A percentile compares a stretch with the other conserved stretches of the same genome.
Evolutionary conservation across 1,140 invertebrate genomes (phyloP).

Genomic region (Conus betulinus): DNA sequence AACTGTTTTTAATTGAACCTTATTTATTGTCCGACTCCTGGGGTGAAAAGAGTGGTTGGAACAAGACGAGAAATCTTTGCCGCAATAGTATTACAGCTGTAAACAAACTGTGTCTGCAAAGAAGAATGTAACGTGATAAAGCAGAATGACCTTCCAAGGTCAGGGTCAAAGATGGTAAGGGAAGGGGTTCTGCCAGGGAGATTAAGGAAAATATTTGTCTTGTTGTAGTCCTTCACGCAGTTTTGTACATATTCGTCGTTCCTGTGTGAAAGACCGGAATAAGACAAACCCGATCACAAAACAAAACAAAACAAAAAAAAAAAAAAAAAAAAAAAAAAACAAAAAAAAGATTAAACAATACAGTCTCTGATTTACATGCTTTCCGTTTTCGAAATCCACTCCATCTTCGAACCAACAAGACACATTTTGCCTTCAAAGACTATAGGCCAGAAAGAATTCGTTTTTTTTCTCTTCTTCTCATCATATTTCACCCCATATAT

Average conservation of each 20-base stretch:
- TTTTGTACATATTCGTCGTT: background rate
- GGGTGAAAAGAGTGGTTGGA: constrained; percentile 10
- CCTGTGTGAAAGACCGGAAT: background rate
- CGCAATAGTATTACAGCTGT: background rate
- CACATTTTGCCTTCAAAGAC: too few relatives aligned
- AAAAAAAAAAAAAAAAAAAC: too few relatives aligned
- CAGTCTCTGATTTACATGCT: too few relatives aligned
- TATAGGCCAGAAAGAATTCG: too few relatives aligned
- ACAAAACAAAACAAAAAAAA: too few relatives aligned
- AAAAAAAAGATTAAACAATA: too few relatives aligned
- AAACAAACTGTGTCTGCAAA: background rate
- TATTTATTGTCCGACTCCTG: background rate
- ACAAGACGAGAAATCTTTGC: background rate
- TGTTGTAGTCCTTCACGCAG: constrained; percentile 13
- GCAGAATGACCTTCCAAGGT: background rate
- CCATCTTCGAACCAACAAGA: too few relatives aligned
- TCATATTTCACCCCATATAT: too few relatives aligned
- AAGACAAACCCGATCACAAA: constrained; percentile 24
- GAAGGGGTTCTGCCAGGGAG: constrained; percentile 31
- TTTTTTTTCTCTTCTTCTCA: too few relatives aligned
- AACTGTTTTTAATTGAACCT: too few relatives aligned
- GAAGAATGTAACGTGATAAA: background rate
- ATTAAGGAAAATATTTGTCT: background rate
- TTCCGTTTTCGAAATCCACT: too few relatives aligned
- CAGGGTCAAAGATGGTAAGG: background rate